Evolutionary conservation across 2,888 invertebrate species (phyloP), one percentile per base, ranked within the genome.

Genomic region (Oegoconia quadripuncta): DNA sequence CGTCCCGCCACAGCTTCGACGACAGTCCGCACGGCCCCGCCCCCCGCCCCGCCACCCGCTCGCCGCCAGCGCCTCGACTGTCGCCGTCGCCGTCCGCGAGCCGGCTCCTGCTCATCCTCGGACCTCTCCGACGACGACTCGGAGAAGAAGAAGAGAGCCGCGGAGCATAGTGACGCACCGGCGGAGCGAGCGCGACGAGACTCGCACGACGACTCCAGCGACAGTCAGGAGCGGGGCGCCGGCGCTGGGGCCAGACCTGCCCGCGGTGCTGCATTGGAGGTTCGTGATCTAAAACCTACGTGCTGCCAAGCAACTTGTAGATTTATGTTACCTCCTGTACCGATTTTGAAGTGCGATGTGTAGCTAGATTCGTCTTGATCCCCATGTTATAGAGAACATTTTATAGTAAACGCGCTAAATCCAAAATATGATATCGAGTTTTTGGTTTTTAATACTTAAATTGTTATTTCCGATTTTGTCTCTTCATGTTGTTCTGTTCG

Each of bases 51-150:
- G 6, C 72, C 79, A 40, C 73, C 75, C 48, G 81, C 64, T 38
- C 70, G 76, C 27, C 72, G 75, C 12, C 73, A 74, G 50, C 74
- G 82, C 8, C 55, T 78, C 50, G 80, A 79, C 44, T 74, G 80
- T 41, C 69, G 83, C 23, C 74, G 78, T 16, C 70, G 83, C 1
- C 73, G 80, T 4, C 71, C 80, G 32, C 72, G 84, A 37, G 81
- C 83, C 50, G 95, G 96, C 4, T 97, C 97, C 36, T 97, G 97
- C 68, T 97, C 97, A 56, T 97, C 97, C 35, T 97, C 97, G 0
- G 97, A 98, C 74, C 95, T 97, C 4, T 97, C 97, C 42, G 97
- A 97, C 72, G 95, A 96, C 71, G 95, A 95, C 65, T 94, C 94
- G 35, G 95, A 95, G 65, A 90, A 94, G 47, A 95, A 95, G 70